Evolutionary conservation across 2,888 invertebrate species (phyloP).

Genomic region (Noctua janthina): DNA sequence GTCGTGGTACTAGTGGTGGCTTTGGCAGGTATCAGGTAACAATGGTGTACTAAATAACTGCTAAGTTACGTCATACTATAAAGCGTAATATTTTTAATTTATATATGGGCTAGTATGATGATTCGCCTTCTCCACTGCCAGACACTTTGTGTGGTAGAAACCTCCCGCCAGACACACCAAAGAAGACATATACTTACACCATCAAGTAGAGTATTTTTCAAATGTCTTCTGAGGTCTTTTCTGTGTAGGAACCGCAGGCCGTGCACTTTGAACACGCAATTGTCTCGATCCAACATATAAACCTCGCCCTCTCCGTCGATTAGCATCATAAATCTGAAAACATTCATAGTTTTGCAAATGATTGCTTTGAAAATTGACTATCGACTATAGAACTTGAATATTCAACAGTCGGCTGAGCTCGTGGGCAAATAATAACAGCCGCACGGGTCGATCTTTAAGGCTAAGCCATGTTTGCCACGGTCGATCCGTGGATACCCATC

Average conservation of each 20-base stretch:
- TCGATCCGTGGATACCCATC: too few species aligned
- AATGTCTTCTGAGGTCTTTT: conserved; percentile 92
- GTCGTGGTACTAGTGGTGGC: too few species aligned
- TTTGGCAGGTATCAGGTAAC: too few species aligned
- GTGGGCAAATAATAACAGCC: neutral
- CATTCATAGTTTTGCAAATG: neutral
- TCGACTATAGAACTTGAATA: neutral
- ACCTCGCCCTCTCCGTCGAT: conserved; percentile 96
- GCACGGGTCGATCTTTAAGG: too few species aligned
- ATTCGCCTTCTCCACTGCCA: too few species aligned
- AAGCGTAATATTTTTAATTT: too few species aligned
- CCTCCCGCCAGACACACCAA: too few species aligned
- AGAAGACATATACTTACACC: conserved; percentile 91
- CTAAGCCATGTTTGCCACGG: too few species aligned
- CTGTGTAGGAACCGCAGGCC: conserved; percentile 95
- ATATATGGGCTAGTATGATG: too few species aligned
- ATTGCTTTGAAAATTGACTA: neutral
- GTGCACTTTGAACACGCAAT: conserved; percentile 96
- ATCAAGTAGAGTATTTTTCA: conserved; percentile 96
- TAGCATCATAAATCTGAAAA: conserved; percentile 97
- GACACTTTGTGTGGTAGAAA: too few species aligned
- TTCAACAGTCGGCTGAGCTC: neutral
- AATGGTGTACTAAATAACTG: too few species aligned
- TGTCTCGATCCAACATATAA: conserved; percentile 98
- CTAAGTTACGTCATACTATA: too few species aligned